Base-by-base conservation (phyloP, 1,140 invertebrate species). In the Papilio machaon region DNA sequence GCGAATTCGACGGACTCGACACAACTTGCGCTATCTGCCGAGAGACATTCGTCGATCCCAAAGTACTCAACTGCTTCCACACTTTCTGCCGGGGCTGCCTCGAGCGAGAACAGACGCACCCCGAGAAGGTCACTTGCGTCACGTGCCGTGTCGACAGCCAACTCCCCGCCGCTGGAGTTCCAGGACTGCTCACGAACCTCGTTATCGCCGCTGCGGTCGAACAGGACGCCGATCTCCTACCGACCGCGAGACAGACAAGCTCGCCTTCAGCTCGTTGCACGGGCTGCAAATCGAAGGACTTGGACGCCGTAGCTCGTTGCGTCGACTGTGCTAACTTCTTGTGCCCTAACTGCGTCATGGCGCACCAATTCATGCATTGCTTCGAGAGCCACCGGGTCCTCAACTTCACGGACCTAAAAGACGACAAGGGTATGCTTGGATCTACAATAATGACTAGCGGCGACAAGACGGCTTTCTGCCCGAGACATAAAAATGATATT, bases 351-450 rank as follows among this genome's bases (percentile, higher is more conserved):
- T 99, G 99, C 96, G 98, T 99, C 85, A 99, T 99, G 96, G 98
- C 98, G 64, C 99, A 99, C 94, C 98, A 99, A 94, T 99, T 98
- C 92, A 99, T 99, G 99, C 98, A 99, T 92, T 99, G 98, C 92
- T 99, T 99, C 95, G 98, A 99, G 92, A 98, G 98, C 49, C 99
- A 99, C 94, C 97, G 98, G 19, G 98, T 99, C 17, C 95, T 97
- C 60, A 97, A 96, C 82, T 95, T 98, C 84, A 95, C 95, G n/a
- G 97, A 98, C 73, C 91, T 95, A 47, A 95, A 95, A 89, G 94
- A 95, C 82, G 95, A 95, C 83, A 95, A 91, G 87, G 91, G 91
- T 83, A 92, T 94, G 88, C 87, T 94, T 2, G 89, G 91, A 82
- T 90, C 91, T 38, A 90, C 91, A 11, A 84, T 94, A 49, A 92